Conservation (phyloP, 2,797 vertebrate genomes). For the Cossypha heuglini region DNA sequence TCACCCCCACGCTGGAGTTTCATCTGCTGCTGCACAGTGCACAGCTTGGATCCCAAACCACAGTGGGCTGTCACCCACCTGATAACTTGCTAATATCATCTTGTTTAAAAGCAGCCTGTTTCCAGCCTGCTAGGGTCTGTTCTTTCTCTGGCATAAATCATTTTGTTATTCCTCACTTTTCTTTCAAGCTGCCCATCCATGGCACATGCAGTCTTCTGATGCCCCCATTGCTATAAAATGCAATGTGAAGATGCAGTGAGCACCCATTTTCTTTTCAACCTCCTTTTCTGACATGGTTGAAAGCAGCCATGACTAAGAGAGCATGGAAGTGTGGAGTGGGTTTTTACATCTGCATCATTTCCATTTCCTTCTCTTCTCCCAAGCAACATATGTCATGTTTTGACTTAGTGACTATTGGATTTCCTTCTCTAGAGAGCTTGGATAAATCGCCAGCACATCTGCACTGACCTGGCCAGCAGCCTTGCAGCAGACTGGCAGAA, state of each 20-base stretch:
- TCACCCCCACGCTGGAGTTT: background rate
- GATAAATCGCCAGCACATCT: background rate
- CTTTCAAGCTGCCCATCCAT: background rate
- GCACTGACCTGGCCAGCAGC: background rate
- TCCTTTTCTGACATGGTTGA: conserved; percentile 1
- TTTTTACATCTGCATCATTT: background rate
- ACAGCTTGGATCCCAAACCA: background rate
- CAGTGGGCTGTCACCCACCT: background rate
- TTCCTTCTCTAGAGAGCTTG: background rate
- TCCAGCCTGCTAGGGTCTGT: background rate
- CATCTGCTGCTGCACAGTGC: background rate
- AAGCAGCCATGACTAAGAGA: background rate
- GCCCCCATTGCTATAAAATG: background rate
- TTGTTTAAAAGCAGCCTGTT: background rate
- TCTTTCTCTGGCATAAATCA: background rate
- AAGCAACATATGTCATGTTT: background rate
- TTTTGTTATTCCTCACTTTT: background rate
- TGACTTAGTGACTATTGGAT: background rate
- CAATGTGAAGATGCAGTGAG: background rate
- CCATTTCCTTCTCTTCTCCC: background rate
- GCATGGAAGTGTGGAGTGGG: background rate
- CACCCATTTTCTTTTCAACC: background rate
- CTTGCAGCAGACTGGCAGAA: background rate
- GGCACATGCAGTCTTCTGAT: background rate
- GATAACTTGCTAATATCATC: background rate